phyloP scores from a whole-genome alignment of 2,888 invertebrate genomes.

The Exocentrus adspersus region DNA sequence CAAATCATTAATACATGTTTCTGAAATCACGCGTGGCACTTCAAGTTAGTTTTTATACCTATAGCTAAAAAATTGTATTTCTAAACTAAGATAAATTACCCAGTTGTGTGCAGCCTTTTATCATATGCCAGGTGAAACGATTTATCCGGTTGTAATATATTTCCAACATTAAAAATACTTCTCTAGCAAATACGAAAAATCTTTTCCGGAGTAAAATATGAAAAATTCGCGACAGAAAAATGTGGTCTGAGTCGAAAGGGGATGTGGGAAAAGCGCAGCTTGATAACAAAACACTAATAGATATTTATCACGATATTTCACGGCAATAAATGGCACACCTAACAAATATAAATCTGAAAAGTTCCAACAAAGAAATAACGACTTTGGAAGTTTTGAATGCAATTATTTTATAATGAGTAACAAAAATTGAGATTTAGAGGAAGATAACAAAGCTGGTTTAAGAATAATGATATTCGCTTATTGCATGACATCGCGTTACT shows the following conservation, averaged over 20 bases:
- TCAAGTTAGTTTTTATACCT: background rate
- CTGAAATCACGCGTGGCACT: background rate
- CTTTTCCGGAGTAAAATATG: conserved; percentile 33
- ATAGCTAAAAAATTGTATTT: background rate
- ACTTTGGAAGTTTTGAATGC: conserved; percentile 7
- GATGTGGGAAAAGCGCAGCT: conserved; percentile 40
- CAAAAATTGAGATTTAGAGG: conserved; percentile 14
- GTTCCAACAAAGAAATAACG: conserved; percentile 16
- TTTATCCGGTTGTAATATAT: conserved; percentile 12
- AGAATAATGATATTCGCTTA: conserved; percentile 10
- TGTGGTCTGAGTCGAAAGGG: conserved; percentile 28
- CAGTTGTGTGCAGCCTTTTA: background rate
- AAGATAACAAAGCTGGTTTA: conserved; percentile 10
- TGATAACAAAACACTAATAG: conserved; percentile 43
- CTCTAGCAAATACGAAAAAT: conserved; percentile 37
- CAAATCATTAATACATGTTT: background rate
- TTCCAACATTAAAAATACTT: conserved; percentile 8
- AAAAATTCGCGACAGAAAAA: conserved; percentile 37
- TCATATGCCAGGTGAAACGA: background rate
- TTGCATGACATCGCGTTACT: no score
- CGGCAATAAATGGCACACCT: conserved; percentile 39
- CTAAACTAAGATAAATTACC: background rate
- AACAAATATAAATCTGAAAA: conserved; percentile 41
- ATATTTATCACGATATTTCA: conserved; percentile 44
- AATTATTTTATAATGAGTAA: conserved; percentile 8